A percentile compares a stretch with the other conserved stretches of the same genome.
These are phyloP conservation scores for Chrysotoxum bicinctum DNA, from an alignment of 2,888 invertebrate genomes.

Conservation along the genomic window DNA sequence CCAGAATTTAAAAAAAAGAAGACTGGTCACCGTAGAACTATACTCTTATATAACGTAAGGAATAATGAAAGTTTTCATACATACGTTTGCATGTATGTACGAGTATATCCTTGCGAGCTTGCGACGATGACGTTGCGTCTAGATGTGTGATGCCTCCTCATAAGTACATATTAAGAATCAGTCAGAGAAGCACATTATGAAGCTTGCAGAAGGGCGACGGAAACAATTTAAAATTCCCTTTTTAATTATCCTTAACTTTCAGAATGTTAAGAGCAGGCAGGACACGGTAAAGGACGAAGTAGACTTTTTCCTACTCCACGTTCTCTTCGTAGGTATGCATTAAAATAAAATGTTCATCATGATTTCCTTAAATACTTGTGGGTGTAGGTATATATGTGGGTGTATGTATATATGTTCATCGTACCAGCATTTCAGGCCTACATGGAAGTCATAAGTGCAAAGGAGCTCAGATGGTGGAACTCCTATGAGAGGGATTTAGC, in stretches of 20 bases:
- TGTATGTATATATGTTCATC: too few species aligned
- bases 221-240: conserved; percentile 67
- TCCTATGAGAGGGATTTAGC: background rate
- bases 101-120: too few species aligned
- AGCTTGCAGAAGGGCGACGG: conserved; percentile 36
- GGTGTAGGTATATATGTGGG: background rate
- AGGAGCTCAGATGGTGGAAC: conserved; percentile 7
- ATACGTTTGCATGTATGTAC: background rate
- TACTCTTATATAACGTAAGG: conserved; percentile 6
- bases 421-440: conserved; percentile 29
- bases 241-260: conserved; percentile 66
- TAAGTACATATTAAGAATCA: background rate
- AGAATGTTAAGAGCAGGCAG: conserved; percentile 1
- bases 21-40: background rate
- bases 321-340: conserved; percentile 27
- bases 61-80: conserved; percentile 4
- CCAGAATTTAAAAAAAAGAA: background rate
- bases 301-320: background rate
- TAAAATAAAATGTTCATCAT: conserved; percentile 66
- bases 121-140: conserved; percentile 22
- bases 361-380: conserved; percentile 56
- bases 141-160: background rate
- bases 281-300: background rate
- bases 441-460: conserved; percentile 43
- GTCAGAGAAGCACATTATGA: background rate